Evolutionary conservation across 1,140 invertebrate species (phyloP).

Genomic region (Pomacea maculata): DNA sequence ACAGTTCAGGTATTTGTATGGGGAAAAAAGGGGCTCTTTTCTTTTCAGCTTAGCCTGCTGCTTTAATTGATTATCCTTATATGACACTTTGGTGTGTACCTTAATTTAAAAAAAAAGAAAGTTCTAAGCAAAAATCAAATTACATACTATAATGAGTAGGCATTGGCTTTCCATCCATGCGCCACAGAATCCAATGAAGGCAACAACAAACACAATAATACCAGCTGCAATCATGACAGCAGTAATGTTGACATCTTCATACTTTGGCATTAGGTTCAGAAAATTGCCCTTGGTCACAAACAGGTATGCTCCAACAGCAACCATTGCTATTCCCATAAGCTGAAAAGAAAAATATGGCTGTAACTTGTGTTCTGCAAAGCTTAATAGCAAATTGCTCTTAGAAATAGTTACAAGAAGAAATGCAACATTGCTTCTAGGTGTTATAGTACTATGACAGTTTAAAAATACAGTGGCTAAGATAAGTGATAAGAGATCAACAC

Average conservation of each 20-base stretch:
- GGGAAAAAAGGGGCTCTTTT: too few relatives aligned
- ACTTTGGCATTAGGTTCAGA: conserved; percentile 76
- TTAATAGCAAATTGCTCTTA: too few relatives aligned
- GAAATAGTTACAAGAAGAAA: too few relatives aligned
- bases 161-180: conserved; percentile 83
- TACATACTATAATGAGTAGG: conserved; percentile 77
- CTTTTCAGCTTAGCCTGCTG: too few relatives aligned
- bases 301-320: conserved; percentile 80
- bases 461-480: too few relatives aligned
- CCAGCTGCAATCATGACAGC: conserved; percentile 76
- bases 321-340: conserved; percentile 79
- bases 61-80: background rate
- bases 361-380: too few relatives aligned
- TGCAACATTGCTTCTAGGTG: too few relatives aligned
- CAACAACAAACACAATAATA: conserved; percentile 76
- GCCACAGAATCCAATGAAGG: conserved; percentile 84
- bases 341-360: conserved; percentile 59
- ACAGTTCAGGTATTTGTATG: too few relatives aligned
- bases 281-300: conserved; percentile 75
- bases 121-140: conserved; percentile 23
- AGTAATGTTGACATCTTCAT: conserved; percentile 76
- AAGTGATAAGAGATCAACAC: too few relatives aligned
- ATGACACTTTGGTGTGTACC: background rate
- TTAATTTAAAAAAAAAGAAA: conserved; percentile 7
- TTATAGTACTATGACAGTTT: too few relatives aligned